Base-by-base conservation (phyloP, 2,888 invertebrate genomes). In the Tenthredo mesomela region DNA sequence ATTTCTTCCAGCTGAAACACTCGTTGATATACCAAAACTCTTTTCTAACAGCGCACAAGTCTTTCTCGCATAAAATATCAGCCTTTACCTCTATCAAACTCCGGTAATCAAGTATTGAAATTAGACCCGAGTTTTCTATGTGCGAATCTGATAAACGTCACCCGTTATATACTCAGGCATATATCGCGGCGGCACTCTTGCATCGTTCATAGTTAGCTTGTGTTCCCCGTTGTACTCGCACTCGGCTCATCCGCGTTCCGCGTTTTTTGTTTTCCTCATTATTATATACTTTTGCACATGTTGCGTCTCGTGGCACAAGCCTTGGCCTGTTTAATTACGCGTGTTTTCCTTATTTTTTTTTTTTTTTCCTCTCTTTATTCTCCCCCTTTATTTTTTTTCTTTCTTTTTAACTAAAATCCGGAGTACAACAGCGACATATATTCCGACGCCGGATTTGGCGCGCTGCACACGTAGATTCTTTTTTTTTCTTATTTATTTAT, bases 151-250 rank as follows among this genome's bases (percentile, higher is more conserved):
- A 54, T 54, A 80, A 37, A 21, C 21, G 40, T 61, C 80, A 80
- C 80, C 37, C 40, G 80, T 61, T 80, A 58, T 40, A 80, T 33
- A 80, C 61, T 29, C 80, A 4, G 18, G 82, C 70, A 82, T 82
- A 82, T 82, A 82, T 70, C 65, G 67, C 82, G 67, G 43, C 50
- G 67, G 82, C 67, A 70, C 70, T 40, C 82, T 65, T 70, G 47
- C 58, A 82, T 82, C 82, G 82, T 82, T 67, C 82, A 82, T 82
- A 67, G 82, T 82, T 50, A 61, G 82, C 70, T 47, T 18, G 65
- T 29, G 67, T 65, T 82, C 47, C 50, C 80, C 37, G 37, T 29
- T 80, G 58, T 37, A 80, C 58, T 80, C n/a, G 50, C 77, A 33
- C 75, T 50, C 50, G 18, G 50, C 9, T 47, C 33, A 50, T 58